Evolutionary conservation across 2,888 invertebrate genomes (phyloP).

Genomic region (Drosophila lutescens): DNA sequence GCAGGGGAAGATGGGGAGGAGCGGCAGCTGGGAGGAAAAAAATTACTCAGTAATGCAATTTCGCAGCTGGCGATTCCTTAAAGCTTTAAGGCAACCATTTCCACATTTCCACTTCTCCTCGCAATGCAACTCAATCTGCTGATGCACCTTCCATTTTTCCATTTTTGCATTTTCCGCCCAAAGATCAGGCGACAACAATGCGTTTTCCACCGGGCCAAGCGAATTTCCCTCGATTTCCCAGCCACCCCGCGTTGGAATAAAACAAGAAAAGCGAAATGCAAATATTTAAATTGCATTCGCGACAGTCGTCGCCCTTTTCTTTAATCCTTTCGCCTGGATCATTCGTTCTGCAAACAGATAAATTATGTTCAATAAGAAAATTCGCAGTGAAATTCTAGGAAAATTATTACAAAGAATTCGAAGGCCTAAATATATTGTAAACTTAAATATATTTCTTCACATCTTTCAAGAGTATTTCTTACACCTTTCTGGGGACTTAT

Average conservation of each 20-base stretch:
- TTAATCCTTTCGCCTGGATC: slow-evolving; percentile 62
- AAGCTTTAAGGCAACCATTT: slow-evolving; percentile 53
- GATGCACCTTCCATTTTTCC: slow-evolving; percentile 8
- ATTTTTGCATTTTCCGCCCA: neutral
- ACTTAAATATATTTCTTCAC: too few relatives aligned
- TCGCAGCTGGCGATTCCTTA: slow-evolving; percentile 61
- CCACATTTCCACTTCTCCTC: neutral
- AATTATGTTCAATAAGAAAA: slow-evolving; percentile 78
- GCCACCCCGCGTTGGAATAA: slow-evolving; percentile 32
- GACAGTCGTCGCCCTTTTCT: slow-evolving; percentile 62
- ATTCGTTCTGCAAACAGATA: slow-evolving; percentile 79
- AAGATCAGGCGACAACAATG: slow-evolving; percentile 42
- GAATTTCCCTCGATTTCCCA: slow-evolving; percentile 15
- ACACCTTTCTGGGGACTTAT: neutral
- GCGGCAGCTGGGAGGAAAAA: slow-evolving; percentile 29
- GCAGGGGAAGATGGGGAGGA: neutral
- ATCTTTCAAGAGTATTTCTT: neutral
- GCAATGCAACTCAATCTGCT: slow-evolving; percentile 28
- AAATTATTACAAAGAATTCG: neutral
- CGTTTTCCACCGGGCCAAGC: slow-evolving; percentile 30
- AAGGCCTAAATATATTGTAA: too few relatives aligned
- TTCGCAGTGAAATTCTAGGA: slow-evolving; percentile 1
- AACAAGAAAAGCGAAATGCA: slow-evolving; percentile 73
- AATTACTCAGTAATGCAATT: slow-evolving; percentile 74
- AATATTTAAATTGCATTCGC: slow-evolving; percentile 81